These are phyloP conservation scores for Lepidurus arcticus DNA, from an alignment of 1,140 invertebrate genomes.

Conservation along the genomic window DNA sequence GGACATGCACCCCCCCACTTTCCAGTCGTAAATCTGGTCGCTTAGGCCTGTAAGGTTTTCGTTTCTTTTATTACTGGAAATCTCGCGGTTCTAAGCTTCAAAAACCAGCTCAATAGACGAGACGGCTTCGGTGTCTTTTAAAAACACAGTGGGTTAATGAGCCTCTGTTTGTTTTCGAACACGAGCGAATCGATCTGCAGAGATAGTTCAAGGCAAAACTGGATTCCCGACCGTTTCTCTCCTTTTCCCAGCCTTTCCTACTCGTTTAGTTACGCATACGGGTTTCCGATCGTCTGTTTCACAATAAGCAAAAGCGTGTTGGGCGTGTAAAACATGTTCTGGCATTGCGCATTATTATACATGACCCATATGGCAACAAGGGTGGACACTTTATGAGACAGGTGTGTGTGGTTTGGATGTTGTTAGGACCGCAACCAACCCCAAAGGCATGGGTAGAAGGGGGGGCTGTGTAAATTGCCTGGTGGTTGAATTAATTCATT, in stretches of 20 bases:
- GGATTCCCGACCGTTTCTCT: background rate
- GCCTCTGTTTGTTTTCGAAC: background rate
- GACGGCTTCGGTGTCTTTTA: background rate
- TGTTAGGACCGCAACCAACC: background rate
- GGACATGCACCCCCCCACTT: background rate
- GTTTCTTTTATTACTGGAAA: background rate
- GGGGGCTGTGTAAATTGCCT: background rate
- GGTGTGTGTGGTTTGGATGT: background rate
- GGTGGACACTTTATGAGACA: constrained; percentile 7
- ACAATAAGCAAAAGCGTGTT: background rate
- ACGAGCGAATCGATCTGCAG: background rate
- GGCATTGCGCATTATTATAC: constrained; percentile 3
- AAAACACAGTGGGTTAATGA: background rate
- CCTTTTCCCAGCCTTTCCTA: too few relatives aligned
- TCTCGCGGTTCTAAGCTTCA: too few relatives aligned
- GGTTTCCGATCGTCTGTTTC: background rate
- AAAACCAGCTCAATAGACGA: too few relatives aligned
- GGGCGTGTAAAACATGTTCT: background rate
- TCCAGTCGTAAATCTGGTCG: background rate
- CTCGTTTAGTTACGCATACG: background rate
- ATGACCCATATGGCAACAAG: constrained; percentile 9
- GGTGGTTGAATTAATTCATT: background rate
- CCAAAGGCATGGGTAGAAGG: background rate
- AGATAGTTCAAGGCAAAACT: background rate
- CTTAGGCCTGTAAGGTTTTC: background rate